Evolutionary conservation across 2,113 vertebrate species (phyloP), one percentile per base, ranked within the genome.

Genomic region (Sminthopsis crassicaudata): DNA sequence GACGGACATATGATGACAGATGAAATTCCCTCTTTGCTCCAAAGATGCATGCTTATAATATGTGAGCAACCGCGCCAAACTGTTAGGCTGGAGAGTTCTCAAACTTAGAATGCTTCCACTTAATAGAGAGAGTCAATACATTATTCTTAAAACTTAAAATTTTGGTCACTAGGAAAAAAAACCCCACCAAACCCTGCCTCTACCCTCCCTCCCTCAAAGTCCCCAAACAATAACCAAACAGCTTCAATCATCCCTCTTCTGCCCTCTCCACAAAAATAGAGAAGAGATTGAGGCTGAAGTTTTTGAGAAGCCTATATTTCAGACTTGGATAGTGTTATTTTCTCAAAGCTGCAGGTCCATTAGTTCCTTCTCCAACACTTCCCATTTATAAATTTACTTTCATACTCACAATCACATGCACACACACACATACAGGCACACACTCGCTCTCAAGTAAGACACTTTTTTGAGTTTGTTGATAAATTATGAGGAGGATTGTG

Each of bases 381-480:
- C 94, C 95, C 96, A 97, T 93, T 95, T 95, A 53, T 95, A 97
- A 96, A 76, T 97, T 95, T 91, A 97, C 91, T 94, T 94, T 22
- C 92, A 97, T 8, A 95, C 95, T 94, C 19, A 92, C 0, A 7
- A 91, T 46, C 91, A 54, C 94, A 93, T 94, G 67, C 97, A 94
- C 96, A 94, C 91, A 0, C 55, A 7, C 53, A 42, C 97, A 97
- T 94, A 96, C 98, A 96, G 98, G 57, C 93, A 92, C 94, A 98
- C 97, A 97, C 97, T 97, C 97, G 98, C 97, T 98, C 98, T 98
- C 98, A 98, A 99, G 98, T 99, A 99, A 99, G 98, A 99, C 98
- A 99, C 98, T 98, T 99, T 98, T 98, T 98, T 98, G 98, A 98
- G 96, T 98, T 98, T 98, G 97, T 98, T 98, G 98, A 99, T 99